Conservation (phyloP, 2,888 invertebrate species). For the Pimpla rufipes region DNA sequence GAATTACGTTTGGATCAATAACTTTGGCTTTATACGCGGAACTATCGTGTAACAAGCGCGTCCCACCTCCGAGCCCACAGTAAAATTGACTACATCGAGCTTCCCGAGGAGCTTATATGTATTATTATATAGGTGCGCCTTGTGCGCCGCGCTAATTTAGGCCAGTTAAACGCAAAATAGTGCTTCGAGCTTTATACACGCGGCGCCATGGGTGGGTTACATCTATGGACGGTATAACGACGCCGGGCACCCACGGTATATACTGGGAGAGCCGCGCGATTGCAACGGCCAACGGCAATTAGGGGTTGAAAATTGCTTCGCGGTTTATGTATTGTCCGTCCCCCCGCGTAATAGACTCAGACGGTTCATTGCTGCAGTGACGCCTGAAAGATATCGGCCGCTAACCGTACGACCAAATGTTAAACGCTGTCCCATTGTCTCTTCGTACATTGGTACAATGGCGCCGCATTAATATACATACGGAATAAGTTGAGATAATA, state of each 20-base stretch:
- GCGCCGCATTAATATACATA: background rate
- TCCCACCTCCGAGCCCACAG: background rate
- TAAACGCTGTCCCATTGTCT: background rate
- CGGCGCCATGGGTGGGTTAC: conserved; percentile 1
- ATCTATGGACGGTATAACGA: background rate
- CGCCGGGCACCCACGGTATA: background rate
- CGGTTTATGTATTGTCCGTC: conserved; percentile 11
- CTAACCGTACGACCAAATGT: background rate
- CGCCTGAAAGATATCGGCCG: background rate
- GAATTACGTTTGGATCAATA: background rate
- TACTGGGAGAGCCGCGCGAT: background rate
- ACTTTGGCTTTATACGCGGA: background rate
- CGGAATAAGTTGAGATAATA: too few species aligned
- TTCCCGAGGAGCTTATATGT: background rate
- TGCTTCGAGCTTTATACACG: conserved; percentile 17
- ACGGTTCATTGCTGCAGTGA: background rate
- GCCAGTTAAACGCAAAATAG: conserved; percentile 29
- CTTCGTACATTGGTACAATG: background rate
- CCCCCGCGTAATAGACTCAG: background rate
- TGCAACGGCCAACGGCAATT: conserved; percentile 21
- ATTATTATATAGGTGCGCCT: conserved; percentile 8
- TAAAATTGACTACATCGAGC: conserved; percentile 8
- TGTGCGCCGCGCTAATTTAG: conserved; percentile 14
- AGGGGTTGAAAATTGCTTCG: conserved; percentile 13
- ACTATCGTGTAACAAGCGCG: background rate